phyloP scores from a whole-genome alignment of 2,888 invertebrate species.

The Pachydiplax longipennis region DNA sequence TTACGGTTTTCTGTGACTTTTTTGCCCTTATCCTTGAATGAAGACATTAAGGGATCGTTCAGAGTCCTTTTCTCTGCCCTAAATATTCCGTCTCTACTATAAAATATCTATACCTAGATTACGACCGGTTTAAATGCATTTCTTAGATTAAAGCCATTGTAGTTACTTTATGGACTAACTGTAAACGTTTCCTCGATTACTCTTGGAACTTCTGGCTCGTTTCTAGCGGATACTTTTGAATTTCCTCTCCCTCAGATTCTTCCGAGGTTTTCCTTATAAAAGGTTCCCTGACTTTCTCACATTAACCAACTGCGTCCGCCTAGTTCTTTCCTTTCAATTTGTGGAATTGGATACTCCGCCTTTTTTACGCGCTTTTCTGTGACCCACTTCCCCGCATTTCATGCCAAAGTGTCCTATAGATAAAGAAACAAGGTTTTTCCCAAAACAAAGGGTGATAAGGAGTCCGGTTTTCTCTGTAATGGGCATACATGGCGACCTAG shows the following conservation, averaged over 20 bases:
- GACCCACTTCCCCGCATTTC: constrained; percentile 16
- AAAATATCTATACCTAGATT: background rate
- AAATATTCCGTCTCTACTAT: background rate
- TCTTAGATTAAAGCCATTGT: background rate
- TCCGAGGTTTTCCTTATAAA: background rate
- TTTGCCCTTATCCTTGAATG: too few relatives aligned
- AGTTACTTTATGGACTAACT: background rate
- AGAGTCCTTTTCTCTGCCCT: background rate
- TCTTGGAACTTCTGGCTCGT: background rate
- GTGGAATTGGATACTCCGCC: background rate
- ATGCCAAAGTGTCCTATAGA: background rate
- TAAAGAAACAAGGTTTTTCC: background rate
- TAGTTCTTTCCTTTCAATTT: background rate
- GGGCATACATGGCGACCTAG: background rate
- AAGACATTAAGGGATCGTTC: too few relatives aligned
- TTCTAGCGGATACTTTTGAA: background rate
- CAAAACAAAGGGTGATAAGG: background rate
- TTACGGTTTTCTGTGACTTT: too few relatives aligned
- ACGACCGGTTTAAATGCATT: background rate
- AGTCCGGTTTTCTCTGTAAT: background rate
- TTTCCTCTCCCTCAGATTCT: background rate
- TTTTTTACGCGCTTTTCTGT: background rate
- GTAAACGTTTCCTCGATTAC: background rate
- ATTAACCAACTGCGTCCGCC: too few relatives aligned
- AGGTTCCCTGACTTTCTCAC: too few relatives aligned